Percentiles rank a stretch among this genome's conserved stretches.
phyloP scores from a whole-genome alignment of 2,113 vertebrate species.

The Galemys pyrenaicus region DNA sequence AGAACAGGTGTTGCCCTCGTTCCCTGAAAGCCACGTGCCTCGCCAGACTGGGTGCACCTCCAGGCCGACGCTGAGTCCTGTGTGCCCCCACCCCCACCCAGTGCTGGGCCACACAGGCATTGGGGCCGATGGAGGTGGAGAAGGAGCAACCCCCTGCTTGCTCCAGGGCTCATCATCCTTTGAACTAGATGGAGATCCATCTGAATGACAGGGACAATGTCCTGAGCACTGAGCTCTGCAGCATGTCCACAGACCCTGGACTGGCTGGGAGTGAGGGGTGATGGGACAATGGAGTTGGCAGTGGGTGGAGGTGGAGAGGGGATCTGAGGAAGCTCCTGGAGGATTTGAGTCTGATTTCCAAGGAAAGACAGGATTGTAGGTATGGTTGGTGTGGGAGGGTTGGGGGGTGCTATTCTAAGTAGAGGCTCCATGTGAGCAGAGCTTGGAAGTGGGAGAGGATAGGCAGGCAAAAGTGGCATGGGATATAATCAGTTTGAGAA shows the following conservation, averaged over 20 bases:
- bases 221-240: not conserved
- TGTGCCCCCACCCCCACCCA: not conserved
- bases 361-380: not conserved
- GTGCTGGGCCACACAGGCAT: not conserved
- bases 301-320: not conserved
- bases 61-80: not conserved
- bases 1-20: not conserved
- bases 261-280: not conserved
- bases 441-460: not conserved
- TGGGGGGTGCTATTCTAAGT: not conserved
- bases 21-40: not conserved
- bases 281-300: not conserved
- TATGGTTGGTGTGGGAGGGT: too few relatives aligned
- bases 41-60: not conserved
- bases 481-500: not conserved
- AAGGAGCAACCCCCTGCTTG: not conserved
- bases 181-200: not conserved
- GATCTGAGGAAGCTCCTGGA: not conserved
- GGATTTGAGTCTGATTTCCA: not conserved
- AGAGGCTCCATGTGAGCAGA: not conserved
- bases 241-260: not conserved
- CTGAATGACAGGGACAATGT: not conserved
- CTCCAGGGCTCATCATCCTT: not conserved
- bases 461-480: not conserved
- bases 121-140: not conserved